Percentiles rank a stretch among this genome's conserved stretches.
Conservation (phyloP, 2,113 vertebrate genomes). For the Apeltes quadracus region DNA sequence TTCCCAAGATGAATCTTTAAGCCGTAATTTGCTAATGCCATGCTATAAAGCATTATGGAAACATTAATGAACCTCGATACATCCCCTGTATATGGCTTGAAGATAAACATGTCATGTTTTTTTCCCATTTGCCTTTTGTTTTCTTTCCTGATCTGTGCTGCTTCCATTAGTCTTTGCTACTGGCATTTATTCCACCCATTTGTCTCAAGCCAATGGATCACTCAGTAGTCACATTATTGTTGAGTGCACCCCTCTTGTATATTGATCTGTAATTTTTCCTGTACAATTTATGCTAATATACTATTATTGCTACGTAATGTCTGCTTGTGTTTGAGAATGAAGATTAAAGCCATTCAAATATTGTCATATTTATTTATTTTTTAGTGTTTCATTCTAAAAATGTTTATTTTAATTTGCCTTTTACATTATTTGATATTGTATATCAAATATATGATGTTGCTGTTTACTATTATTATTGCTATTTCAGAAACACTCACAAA, state of each 20-base stretch:
- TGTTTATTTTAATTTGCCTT: background rate
- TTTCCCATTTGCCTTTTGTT: constrained; percentile 18
- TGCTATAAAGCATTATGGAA: constrained; percentile 17
- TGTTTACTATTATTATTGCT: background rate
- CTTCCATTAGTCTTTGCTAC: constrained; percentile 42
- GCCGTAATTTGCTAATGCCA: background rate
- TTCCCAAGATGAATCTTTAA: background rate
- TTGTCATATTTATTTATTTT: background rate
- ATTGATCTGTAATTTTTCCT: constrained; percentile 50
- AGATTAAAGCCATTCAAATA: background rate
- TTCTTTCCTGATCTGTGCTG: background rate
- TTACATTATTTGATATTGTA: background rate
- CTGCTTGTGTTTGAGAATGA: constrained; percentile 18
- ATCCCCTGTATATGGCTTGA: constrained; percentile 4
- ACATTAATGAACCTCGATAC: constrained; percentile 17
- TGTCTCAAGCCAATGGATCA: constrained; percentile 35
- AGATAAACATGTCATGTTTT: constrained; percentile 40
- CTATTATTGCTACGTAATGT: constrained; percentile 29
- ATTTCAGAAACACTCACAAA: background rate
- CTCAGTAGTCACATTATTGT: constrained; percentile 41
- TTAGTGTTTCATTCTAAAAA: background rate
- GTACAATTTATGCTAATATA: constrained; percentile 43
- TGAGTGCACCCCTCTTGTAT: constrained; percentile 30
- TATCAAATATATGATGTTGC: background rate
- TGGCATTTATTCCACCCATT: constrained; percentile 6